phyloP scores from a whole-genome alignment of 2,797 vertebrate species.

The Dromococcyx pavoninus region DNA sequence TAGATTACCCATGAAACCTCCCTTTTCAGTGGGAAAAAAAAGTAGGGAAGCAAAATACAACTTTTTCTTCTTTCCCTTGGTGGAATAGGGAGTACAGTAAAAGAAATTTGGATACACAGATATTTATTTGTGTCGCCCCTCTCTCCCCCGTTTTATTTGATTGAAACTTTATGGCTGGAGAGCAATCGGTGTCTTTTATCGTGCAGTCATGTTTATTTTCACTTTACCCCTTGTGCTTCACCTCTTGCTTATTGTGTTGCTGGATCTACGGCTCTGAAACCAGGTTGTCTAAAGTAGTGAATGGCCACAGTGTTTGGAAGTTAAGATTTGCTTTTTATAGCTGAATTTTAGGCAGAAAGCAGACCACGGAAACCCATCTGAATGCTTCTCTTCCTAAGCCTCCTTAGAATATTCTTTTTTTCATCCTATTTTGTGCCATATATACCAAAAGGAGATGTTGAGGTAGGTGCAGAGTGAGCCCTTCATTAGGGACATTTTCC shows the following conservation, averaged over 20 bases:
- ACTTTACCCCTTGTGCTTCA: not conserved
- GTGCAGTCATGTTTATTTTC: not conserved
- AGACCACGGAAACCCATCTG: not conserved
- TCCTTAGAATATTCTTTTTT: not conserved
- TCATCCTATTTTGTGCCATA: not conserved
- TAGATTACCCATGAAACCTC: conserved; percentile 35
- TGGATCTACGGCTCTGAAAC: not conserved
- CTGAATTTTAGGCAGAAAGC: not conserved
- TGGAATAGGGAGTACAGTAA: not conserved
- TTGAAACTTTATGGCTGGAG: not conserved
- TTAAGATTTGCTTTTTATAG: not conserved
- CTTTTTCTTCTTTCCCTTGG: not conserved
- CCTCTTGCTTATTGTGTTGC: not conserved
- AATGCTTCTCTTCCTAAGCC: not conserved
- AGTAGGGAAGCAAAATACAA: not conserved
- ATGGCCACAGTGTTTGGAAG: not conserved
- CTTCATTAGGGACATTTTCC: not conserved
- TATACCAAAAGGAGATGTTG: not conserved
- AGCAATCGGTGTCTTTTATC: not conserved
- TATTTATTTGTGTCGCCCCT: not conserved
- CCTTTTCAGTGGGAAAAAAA: not conserved
- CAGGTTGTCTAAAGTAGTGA: not conserved
- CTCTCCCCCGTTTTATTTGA: not conserved
- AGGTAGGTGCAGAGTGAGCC: not conserved
- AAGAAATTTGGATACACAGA: not conserved